These are phyloP conservation scores for Baryphthengus martii DNA, from an alignment of 2,113 vertebrate species.

Conservation along the genomic window DNA sequence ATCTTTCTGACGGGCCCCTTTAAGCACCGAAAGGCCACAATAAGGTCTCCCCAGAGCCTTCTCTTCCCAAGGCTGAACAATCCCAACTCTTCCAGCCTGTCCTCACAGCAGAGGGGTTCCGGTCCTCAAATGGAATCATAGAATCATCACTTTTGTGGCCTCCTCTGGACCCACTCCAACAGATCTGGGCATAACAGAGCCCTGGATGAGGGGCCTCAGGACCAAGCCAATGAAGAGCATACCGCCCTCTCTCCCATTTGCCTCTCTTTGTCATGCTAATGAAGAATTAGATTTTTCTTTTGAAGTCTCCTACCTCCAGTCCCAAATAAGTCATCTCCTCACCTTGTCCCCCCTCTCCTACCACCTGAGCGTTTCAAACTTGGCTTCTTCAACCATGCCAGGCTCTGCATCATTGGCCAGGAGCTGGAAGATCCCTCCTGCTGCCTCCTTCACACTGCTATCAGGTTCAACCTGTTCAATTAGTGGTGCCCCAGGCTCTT, in stretches of 20 bases:
- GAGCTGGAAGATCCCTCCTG: not conserved
- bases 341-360: not conserved
- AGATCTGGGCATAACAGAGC: not conserved
- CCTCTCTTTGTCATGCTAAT: not conserved
- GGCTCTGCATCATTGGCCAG: not conserved
- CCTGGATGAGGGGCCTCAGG: not conserved
- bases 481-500: conserved; percentile 21
- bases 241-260: not conserved
- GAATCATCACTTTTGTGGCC: not conserved
- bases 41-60: not conserved
- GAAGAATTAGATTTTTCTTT: not conserved
- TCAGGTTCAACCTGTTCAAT: conserved; percentile 70
- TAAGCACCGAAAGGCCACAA: not conserved
- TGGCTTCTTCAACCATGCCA: not conserved
- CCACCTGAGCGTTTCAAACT: not conserved
- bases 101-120: not conserved
- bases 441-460: not conserved
- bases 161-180: not conserved
- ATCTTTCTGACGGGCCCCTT: not conserved
- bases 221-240: accelerated
- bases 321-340: not conserved
- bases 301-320: not conserved
- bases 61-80: not conserved
- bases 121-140: too few species aligned
- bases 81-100: not conserved